These are phyloP conservation scores for Perca schrenkii DNA, from an alignment of 2,113 vertebrate species.

Conservation along the genomic window DNA sequence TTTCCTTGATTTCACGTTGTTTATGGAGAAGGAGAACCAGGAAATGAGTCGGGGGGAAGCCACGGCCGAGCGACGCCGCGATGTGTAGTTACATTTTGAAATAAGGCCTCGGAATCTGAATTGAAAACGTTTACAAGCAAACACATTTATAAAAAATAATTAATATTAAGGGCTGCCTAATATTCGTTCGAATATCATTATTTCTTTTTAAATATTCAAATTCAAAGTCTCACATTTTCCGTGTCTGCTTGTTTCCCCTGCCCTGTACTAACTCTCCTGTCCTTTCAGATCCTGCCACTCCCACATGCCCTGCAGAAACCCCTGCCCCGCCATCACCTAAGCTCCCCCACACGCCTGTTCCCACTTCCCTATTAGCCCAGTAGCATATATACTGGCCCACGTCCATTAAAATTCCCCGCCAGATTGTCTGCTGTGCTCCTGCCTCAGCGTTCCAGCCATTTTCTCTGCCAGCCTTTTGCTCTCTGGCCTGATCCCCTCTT, in stretches of 20 bases:
- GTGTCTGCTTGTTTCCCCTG: not conserved
- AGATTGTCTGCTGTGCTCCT: not conserved
- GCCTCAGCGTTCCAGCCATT: not conserved
- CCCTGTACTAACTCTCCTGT: not conserved
- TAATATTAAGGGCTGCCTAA: too few species aligned
- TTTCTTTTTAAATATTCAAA: too few species aligned
- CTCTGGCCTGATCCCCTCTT: not conserved
- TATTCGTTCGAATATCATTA: too few species aligned
- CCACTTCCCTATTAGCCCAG: not conserved
- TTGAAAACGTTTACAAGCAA: too few species aligned
- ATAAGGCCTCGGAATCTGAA: too few species aligned
- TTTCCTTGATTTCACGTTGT: too few species aligned
- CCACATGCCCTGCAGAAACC: not conserved
- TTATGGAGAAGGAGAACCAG: too few species aligned
- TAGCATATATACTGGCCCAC: not conserved
- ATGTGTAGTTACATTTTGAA: too few species aligned
- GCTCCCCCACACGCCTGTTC: not conserved
- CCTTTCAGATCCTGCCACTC: not conserved
- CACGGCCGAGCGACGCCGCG: too few species aligned
- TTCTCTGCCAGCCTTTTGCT: constrained; percentile 4
- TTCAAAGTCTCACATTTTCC: constrained; percentile 6
- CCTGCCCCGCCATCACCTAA: not conserved
- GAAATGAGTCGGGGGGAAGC: too few species aligned
- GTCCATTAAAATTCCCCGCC: not conserved
- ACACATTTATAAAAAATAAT: too few species aligned